Evolutionary conservation across 37 sponge, comb jelly and placozoan genomes (phyloP).

Genomic region (Chondrilla cf. caribensis): DNA sequence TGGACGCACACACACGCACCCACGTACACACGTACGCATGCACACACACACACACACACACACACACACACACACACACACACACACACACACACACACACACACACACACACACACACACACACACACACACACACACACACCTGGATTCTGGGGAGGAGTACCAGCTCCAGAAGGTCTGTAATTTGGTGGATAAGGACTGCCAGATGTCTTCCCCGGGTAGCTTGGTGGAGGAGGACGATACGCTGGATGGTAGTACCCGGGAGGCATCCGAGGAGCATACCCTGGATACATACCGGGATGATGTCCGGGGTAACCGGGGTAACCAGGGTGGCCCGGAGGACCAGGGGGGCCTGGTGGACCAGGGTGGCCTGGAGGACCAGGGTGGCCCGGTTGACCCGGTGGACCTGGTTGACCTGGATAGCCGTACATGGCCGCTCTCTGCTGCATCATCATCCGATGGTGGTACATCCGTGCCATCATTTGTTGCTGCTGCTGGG

Average conservation of each 20-base stretch:
- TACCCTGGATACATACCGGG: slow-evolving; percentile 16
- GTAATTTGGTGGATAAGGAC: not conserved
- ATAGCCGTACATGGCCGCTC: not conserved
- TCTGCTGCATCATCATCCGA: slow-evolving; percentile 14
- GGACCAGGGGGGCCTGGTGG: too few relatives aligned
- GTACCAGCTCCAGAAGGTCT: not conserved
- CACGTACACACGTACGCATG: not conserved
- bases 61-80: slow-evolving; percentile 4
- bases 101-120: slow-evolving; percentile 1
- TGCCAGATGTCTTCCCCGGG: not conserved
- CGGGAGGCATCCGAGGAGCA: not conserved
- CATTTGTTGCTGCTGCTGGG: not conserved
- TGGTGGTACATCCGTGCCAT: not conserved
- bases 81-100: not conserved
- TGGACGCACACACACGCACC: not conserved
- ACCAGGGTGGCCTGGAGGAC: too few relatives aligned
- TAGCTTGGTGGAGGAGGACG: slow-evolving; percentile 3
- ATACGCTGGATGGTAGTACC: not conserved
- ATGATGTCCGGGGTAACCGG: too few relatives aligned
- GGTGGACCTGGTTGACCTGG: not conserved
- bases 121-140: slow-evolving; percentile 6
- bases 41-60: slow-evolving; percentile 5
- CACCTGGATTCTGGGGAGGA: not conserved
- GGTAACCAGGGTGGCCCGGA: too few relatives aligned
- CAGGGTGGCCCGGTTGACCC: too few relatives aligned